Conservation (phyloP, 2,113 vertebrate species). For the Empidonax alnorum region DNA sequence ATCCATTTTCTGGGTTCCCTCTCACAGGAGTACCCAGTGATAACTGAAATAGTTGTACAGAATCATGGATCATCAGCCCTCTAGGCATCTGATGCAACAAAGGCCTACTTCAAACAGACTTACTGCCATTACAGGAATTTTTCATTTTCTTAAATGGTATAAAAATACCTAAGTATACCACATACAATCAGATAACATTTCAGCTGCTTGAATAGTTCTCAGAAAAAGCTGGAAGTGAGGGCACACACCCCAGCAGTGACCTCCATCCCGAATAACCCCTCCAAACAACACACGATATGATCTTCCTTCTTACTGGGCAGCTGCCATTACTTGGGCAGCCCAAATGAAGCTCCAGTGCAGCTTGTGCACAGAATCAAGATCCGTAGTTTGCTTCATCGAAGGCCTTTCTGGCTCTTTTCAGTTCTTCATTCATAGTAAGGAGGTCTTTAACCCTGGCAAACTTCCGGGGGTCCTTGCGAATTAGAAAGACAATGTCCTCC, state of each 20-base stretch:
- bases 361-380: constrained; percentile 74
- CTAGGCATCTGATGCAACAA: not conserved
- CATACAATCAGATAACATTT: not conserved
- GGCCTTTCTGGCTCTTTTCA: constrained; percentile 95
- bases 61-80: not conserved
- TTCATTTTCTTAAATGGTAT: not conserved
- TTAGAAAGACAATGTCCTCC: constrained; percentile 97
- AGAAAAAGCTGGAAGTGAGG: not conserved
- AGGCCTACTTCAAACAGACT: not conserved
- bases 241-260: not conserved
- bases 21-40: not conserved
- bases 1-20: not conserved
- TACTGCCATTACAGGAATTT: not conserved
- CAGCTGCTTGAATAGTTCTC: not conserved
- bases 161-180: not conserved
- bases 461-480: constrained; percentile 95
- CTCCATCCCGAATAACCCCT: not conserved
- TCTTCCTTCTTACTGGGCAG: not conserved
- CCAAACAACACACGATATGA: fast-evolving
- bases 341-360: not conserved
- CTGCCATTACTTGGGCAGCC: not conserved
- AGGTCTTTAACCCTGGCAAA: constrained; percentile 98
- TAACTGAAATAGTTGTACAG: not conserved
- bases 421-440: constrained; percentile 97
- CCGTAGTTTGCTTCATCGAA: constrained; percentile 98